Base-by-base conservation (phyloP, 1,140 invertebrate genomes). In the Heliconius hewitsoni region DNA sequence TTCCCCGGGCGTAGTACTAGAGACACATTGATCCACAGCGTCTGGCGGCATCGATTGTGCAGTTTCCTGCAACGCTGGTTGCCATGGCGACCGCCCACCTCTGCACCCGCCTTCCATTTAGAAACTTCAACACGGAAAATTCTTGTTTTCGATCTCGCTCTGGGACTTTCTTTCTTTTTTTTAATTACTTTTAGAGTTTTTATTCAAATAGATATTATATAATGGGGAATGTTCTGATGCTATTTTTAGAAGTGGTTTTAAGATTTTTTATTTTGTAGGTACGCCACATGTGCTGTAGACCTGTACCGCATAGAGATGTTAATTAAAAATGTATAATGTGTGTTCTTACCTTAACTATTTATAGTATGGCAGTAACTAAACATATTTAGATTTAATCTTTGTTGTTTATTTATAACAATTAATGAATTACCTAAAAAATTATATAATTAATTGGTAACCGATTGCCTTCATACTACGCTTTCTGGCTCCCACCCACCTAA, bases 21-120 rank as follows among this genome's bases (percentile, higher is more conserved):
- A 93, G 91, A 94, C 93, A 94, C 93, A 94, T 94, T 94, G 93
- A 94, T 94, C 92, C 91, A 94, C 87, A 93, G 85, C 91, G 93
- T 94, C 93, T 94, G 93, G 91, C 90, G 88, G 87, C 93, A 94
- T 94, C 91, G 93, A 94, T 94, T 94, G 88, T 93, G 93, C 93
- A 94, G 93, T 92, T 93, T 92, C 92, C 90, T 93, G 91, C 90
- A 94, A 90, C 91, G 85, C 78, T 82, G 85, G 91, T 93, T 85
- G 89, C 88, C 89, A 84, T 89, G 89, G 80, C 90, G 83, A 93
- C 92, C 90, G 90, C 89, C 91, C 89, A 87, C 87, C 86, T 83
- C 85, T 88, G 87, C 89, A 88, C 87, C 88, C 89, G 81, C 86
- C 84, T 83, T 83, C 83, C 82, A 87, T 86, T 88, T 87, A 82